Conservation (phyloP, 2,888 invertebrate genomes). For the Alviniconcha strummeri region DNA sequence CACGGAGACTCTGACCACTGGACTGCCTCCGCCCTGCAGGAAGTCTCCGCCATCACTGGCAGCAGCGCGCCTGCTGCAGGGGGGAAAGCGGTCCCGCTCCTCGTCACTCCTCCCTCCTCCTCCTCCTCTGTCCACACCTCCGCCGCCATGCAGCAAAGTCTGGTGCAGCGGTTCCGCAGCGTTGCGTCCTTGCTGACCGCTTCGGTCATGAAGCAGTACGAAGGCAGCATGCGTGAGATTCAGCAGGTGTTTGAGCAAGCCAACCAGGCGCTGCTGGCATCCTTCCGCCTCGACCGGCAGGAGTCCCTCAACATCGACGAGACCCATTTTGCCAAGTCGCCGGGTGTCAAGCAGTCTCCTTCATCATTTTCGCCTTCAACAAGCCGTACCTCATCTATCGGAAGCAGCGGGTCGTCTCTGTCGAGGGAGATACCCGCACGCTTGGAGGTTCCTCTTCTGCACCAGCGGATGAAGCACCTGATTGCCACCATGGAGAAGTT, state of each 20-base stretch:
- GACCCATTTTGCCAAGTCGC: conserved; percentile 12
- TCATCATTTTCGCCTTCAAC: conserved; percentile 19
- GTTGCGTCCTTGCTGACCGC: conserved; percentile 48
- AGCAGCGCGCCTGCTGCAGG: background rate
- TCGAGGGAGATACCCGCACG: conserved; percentile 17
- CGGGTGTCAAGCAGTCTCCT: conserved; percentile 13
- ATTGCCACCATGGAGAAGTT: conserved; percentile 57
- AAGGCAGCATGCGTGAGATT: conserved; percentile 45
- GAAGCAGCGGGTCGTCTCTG: conserved; percentile 22
- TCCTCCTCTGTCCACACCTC: background rate
- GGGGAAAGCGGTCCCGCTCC: background rate
- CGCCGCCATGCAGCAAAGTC: conserved; percentile 48
- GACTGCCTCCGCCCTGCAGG: conserved; percentile 32
- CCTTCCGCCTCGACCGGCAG: conserved; percentile 28
- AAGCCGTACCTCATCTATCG: conserved; percentile 5
- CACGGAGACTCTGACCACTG: conserved; percentile 17
- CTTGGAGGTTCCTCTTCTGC: conserved; percentile 40
- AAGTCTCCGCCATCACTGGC: conserved; percentile 12
- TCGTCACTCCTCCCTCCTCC: conserved; percentile 6
- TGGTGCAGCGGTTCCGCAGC: conserved; percentile 49
- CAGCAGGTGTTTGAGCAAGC: conserved; percentile 34
- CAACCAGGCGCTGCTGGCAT: conserved; percentile 24
- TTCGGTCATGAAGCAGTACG: conserved; percentile 44
- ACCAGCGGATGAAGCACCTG: conserved; percentile 60
- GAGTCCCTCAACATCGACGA: conserved; percentile 27